Base-by-base conservation (phyloP, 2,888 invertebrate genomes). In the Ischnura elegans region DNA sequence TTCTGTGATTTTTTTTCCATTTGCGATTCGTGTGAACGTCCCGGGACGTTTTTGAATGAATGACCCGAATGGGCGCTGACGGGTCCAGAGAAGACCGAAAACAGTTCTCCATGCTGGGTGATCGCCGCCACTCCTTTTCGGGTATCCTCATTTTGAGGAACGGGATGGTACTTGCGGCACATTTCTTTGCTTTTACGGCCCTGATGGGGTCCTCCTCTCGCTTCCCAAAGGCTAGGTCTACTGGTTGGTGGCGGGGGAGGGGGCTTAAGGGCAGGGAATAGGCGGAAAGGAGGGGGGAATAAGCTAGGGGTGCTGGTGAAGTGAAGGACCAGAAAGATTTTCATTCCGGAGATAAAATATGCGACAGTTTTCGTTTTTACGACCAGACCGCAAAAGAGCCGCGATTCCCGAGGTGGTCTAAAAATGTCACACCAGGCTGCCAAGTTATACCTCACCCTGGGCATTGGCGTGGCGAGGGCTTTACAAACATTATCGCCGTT, bases 391-490 rank as follows among this genome's bases (percentile, higher is more conserved):
- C 61, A 76, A 8, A 76, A 36, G 76, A 36, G 16, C 76, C 29
- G 6, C 76, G 16, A 29, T 51, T 51, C n/a, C 25, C 76, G 16
- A 21, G 76, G 36, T 36, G 76, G 76, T 13, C 29, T 76, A 76
- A 76, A 76, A 76, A 36, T 10, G 76, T 76, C 76, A 76, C n/a
- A 25, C 36, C 1, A 36, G 36, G 16, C 36, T 5, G n/a, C n/a
- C 61, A 6, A 61, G 13, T 3, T 29, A 76, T 36, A 36, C 36
- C 76, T 76, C 76, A 5, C 36, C 76, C 21, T 76, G 36, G 36
- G n/a, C 36, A 76, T 76, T 76, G n/a, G 36, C 76, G 76, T 76
- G 76, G 29, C 76, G 76, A 76, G 36, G 76, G 76, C 16, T 76
- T 76, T 76, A 76, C 36, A 36, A 76, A 76, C 76, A 76, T 76